A percentile compares a stretch with the other conserved stretches of the same genome.
Conservation (phyloP, 1,140 invertebrate genomes). For the Drosophila aff. region DNA sequence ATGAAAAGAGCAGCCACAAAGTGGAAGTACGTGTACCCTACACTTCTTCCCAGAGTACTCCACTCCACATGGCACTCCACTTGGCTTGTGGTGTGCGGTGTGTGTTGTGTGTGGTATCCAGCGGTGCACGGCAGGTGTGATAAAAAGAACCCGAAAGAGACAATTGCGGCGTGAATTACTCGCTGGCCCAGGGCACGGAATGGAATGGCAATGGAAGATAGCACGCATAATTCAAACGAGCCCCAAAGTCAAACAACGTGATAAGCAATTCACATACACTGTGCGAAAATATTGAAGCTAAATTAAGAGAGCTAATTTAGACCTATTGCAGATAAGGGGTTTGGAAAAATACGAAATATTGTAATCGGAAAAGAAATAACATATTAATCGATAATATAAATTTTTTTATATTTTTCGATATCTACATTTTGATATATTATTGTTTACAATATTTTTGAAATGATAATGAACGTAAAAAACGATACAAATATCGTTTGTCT, state of each 20-base stretch:
- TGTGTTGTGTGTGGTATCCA: slow-evolving; percentile 47
- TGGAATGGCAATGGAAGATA: slow-evolving; percentile 63
- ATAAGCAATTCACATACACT: slow-evolving; percentile 71
- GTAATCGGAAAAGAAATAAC: neutral
- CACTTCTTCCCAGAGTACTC: slow-evolving; percentile 28
- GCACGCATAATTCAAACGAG: slow-evolving; percentile 70
- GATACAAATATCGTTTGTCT: too few species aligned
- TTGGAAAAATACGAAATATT: neutral
- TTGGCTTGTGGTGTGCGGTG: slow-evolving; percentile 21
- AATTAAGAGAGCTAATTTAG: neutral
- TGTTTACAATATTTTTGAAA: too few species aligned
- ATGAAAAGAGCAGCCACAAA: slow-evolving; percentile 49
- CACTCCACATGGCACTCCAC: slow-evolving; percentile 19
- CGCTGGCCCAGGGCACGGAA: slow-evolving; percentile 15
- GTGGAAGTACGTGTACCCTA: slow-evolving; percentile 43
- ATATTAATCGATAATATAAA: neutral
- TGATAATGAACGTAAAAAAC: too few species aligned
- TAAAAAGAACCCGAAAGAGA: slow-evolving; percentile 60
- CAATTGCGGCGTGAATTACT: slow-evolving; percentile 55
- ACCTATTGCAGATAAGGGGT: neutral
- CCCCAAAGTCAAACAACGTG: slow-evolving; percentile 75
- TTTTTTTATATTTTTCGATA: too few species aligned
- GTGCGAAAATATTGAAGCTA: neutral
- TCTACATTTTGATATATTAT: too few species aligned
- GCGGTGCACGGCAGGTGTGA: slow-evolving; percentile 73